Evolutionary conservation across 2,888 invertebrate species (phyloP).

Genomic region (Temnothorax unifasciatus): DNA sequence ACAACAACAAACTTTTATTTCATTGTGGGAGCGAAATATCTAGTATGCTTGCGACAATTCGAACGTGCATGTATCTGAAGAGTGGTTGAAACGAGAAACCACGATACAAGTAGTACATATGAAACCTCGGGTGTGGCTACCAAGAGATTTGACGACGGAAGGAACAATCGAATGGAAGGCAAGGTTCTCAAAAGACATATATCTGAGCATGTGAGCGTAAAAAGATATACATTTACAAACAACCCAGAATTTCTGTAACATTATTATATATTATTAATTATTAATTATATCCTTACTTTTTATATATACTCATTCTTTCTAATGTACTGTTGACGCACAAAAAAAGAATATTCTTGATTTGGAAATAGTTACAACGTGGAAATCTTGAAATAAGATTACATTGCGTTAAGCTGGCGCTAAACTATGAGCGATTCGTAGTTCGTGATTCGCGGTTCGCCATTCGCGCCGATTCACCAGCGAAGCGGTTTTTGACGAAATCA

Average conservation of each 20-base stretch:
- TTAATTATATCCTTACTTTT: not conserved
- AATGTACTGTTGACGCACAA: not conserved
- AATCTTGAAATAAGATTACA: no score
- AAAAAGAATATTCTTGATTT: no score
- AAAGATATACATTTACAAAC: not conserved
- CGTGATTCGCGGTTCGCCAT: no score
- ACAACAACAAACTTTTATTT: not conserved
- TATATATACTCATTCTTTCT: not conserved
- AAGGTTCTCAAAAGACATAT: conserved; percentile 20
- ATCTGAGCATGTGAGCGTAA: not conserved
- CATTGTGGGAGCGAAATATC: not conserved
- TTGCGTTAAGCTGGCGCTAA: no score
- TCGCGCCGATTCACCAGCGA: no score
- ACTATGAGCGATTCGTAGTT: no score
- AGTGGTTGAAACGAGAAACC: not conserved
- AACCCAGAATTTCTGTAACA: not conserved
- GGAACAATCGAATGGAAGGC: conserved; percentile 19
- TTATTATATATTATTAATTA: not conserved
- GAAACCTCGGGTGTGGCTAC: not conserved
- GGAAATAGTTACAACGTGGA: no score
- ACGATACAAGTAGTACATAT: not conserved
- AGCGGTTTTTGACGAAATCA: no score
- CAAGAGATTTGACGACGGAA: not conserved
- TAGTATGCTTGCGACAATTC: not conserved
- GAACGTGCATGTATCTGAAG: not conserved